Conservation (phyloP, 2,113 vertebrate species). For the Bagarius yarrelli region DNA sequence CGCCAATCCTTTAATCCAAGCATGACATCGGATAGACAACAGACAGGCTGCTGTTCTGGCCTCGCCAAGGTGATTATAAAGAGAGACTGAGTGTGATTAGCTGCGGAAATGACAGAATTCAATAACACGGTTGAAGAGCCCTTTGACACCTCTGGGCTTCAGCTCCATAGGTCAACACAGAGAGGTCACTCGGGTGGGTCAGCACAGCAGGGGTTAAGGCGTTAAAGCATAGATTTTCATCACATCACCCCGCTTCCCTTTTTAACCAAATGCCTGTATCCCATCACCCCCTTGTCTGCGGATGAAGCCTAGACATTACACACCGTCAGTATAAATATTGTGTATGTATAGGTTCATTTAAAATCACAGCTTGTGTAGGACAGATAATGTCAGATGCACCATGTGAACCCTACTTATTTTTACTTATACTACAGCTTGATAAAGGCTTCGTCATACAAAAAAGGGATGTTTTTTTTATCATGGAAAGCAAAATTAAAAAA, state of each 20-base stretch:
- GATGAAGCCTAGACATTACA: slow-evolving; percentile 44
- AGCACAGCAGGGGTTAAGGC: slow-evolving; percentile 12
- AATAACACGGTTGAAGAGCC: slow-evolving; percentile 40
- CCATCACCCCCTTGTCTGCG: slow-evolving; percentile 38
- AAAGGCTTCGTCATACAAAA: background rate
- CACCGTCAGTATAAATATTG: slow-evolving; percentile 43
- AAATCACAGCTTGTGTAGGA: slow-evolving; percentile 4
- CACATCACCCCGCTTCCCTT: slow-evolving; percentile 1
- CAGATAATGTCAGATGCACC: background rate
- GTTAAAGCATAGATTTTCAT: slow-evolving; percentile 48
- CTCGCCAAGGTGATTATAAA: slow-evolving; percentile 46
- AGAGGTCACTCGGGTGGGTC: slow-evolving; percentile 51
- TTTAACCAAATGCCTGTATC: slow-evolving; percentile 15
- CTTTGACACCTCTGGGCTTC: slow-evolving; percentile 40
- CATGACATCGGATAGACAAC: slow-evolving; percentile 56
- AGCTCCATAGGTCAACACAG: slow-evolving; percentile 22
- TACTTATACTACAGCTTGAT: background rate
- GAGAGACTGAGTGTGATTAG: slow-evolving; percentile 58
- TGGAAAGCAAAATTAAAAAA: background rate
- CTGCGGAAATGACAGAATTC: slow-evolving; percentile 59
- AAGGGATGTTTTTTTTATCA: background rate
- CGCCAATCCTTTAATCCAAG: slow-evolving; percentile 50
- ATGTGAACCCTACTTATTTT: background rate
- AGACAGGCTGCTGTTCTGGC: slow-evolving; percentile 49
- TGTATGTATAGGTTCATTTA: slow-evolving; percentile 53